These are phyloP conservation scores for Caenorhabditis sp. DNA, from an alignment of 2,888 invertebrate species.

Conservation along the genomic window DNA sequence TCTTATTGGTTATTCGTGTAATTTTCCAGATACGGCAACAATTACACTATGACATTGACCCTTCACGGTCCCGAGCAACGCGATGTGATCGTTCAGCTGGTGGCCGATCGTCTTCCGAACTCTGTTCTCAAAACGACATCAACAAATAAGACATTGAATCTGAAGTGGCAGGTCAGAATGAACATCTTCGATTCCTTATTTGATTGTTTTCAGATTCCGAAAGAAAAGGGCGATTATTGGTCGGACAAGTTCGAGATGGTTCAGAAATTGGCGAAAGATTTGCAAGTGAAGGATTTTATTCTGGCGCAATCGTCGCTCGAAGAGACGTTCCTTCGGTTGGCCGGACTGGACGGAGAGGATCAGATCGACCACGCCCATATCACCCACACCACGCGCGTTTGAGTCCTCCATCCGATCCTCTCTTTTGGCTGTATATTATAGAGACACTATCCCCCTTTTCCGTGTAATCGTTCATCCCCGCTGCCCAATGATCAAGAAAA, in stretches of 20 bases:
- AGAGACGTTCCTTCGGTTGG: conserved; percentile 74
- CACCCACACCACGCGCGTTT: conserved; percentile 36
- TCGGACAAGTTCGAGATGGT: conserved; percentile 67
- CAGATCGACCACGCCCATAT: conserved; percentile 18
- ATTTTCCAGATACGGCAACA: conserved; percentile 70
- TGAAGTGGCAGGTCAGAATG: conserved; percentile 62
- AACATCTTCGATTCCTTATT: not conserved
- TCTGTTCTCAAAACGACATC: conserved; percentile 54
- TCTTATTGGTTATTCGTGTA: not conserved
- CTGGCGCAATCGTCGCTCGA: conserved; percentile 76
- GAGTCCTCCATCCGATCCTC: not conserved
- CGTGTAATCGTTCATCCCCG: not conserved
- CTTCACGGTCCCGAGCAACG: conserved; percentile 22
- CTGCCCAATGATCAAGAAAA: conserved; percentile 12
- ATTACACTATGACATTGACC: conserved; percentile 66
- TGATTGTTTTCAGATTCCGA: conserved; percentile 60
- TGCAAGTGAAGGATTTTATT: conserved; percentile 71
- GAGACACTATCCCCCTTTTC: too few species aligned
- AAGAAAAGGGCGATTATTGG: conserved; percentile 65
- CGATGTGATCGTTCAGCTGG: conserved; percentile 17
- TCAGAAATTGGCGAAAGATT: conserved; percentile 63
- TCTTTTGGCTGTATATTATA: conserved; percentile 33
- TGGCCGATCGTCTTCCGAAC: conserved; percentile 21
- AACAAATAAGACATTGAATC: conserved; percentile 56
- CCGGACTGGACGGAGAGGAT: conserved; percentile 41